Percentiles rank a stretch among this genome's conserved stretches.
phyloP scores from a whole-genome alignment of 1,140 invertebrate species.

The Heliconius hewitsoni region DNA sequence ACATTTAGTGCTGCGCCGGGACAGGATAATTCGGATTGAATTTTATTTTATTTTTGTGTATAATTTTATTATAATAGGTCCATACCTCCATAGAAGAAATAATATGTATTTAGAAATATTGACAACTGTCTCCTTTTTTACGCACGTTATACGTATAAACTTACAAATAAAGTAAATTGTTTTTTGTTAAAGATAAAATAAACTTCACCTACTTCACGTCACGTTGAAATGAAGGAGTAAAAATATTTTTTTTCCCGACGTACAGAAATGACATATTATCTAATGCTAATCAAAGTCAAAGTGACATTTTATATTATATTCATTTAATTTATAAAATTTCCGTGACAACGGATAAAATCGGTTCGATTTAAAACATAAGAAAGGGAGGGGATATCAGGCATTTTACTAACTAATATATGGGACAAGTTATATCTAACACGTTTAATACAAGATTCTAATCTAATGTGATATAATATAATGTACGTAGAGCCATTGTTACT shows the following conservation, averaged over 20 bases:
- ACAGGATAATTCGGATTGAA: slow-evolving; percentile 72
- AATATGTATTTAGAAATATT: no score
- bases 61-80: no score
- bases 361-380: background rate
- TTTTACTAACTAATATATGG: background rate
- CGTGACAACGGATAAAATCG: background rate
- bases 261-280: no score
- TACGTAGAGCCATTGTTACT: slow-evolving; percentile 52
- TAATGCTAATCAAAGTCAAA: no score
- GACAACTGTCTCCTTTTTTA: no score
- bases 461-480: slow-evolving; percentile 74
- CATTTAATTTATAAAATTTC: background rate
- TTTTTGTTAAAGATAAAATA: background rate
- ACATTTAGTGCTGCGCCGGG: slow-evolving; percentile 64
- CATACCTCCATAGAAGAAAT: no score
- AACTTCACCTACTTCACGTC: no score
- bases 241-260: background rate
- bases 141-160: no score
- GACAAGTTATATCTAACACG: background rate
- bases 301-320: no score
- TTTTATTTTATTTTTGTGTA: background rate
- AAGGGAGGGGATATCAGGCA: background rate
- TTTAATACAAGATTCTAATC: slow-evolving; percentile 73
- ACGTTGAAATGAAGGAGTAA: no score
- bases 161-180: background rate